Conservation (phyloP, 1,140 invertebrate genomes). For the Drosophila pallidifrons region DNA sequence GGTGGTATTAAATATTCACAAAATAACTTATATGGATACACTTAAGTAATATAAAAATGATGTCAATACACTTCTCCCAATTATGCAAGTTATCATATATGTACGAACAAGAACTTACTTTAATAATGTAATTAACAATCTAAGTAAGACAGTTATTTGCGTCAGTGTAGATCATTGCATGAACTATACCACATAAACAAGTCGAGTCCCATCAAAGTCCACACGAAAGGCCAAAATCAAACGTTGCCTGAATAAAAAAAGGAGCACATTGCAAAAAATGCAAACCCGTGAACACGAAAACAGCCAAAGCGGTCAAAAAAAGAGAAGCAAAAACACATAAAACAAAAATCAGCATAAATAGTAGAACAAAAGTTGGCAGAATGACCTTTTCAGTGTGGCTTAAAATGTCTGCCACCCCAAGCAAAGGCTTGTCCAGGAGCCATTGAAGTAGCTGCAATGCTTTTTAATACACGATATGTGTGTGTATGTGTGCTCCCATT, state of each 20-base stretch:
- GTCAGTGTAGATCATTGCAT: slow-evolving; percentile 53
- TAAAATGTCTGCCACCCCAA: slow-evolving; percentile 67
- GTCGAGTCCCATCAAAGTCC: slow-evolving; percentile 43
- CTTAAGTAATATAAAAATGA: too few species aligned
- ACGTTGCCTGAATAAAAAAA: slow-evolving; percentile 47
- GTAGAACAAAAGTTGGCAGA: slow-evolving; percentile 72
- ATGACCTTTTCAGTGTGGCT: slow-evolving; percentile 78
- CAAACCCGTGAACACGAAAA: slow-evolving; percentile 47
- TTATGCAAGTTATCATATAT: too few species aligned
- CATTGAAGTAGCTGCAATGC: slow-evolving; percentile 26
- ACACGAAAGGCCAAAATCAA: slow-evolving; percentile 69
- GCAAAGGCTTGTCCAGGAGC: slow-evolving; percentile 23
- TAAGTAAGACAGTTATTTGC: neutral
- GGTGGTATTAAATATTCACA: too few species aligned
- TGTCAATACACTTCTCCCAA: too few species aligned
- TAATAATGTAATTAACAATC: neutral
- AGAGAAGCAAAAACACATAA: slow-evolving; percentile 13
- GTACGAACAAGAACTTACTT: too few species aligned
- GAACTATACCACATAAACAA: slow-evolving; percentile 51
- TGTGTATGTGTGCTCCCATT: slow-evolving; percentile 26
- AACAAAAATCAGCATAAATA: slow-evolving; percentile 65
- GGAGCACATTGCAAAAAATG: slow-evolving; percentile 22
- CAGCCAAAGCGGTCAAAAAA: slow-evolving; percentile 31
- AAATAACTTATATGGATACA: too few species aligned
- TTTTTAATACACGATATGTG: slow-evolving; percentile 39